These are phyloP conservation scores for Nymphalis urticae DNA, from an alignment of 2,888 invertebrate genomes.

Conservation along the genomic window DNA sequence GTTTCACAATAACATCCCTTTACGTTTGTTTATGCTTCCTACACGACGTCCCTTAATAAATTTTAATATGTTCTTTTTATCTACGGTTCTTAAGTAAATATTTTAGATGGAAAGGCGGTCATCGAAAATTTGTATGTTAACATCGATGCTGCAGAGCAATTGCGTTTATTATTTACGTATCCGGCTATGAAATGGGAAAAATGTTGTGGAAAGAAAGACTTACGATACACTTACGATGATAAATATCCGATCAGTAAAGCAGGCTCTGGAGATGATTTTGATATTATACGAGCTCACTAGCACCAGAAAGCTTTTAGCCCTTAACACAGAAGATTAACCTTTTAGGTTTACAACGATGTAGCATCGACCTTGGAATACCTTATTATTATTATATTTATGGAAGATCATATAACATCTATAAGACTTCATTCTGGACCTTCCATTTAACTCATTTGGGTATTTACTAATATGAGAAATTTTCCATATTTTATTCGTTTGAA, in stretches of 20 bases:
- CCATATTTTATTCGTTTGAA: too few relatives aligned
- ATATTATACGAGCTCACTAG: too few relatives aligned
- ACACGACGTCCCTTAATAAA: slow-evolving; percentile 59
- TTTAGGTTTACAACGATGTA: too few relatives aligned
- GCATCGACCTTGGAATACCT: too few relatives aligned
- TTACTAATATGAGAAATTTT: too few relatives aligned
- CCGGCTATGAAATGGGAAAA: neutral
- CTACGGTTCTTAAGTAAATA: slow-evolving; percentile 40
- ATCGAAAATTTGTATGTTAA: slow-evolving; percentile 10
- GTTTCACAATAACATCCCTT: slow-evolving; percentile 65
- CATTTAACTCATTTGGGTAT: too few relatives aligned
- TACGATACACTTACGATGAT: neutral
- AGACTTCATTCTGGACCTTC: too few relatives aligned
- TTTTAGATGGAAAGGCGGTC: slow-evolving; percentile 34
- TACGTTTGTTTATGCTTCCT: slow-evolving; percentile 52
- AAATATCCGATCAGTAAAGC: slow-evolving; percentile 6
- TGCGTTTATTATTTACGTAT: neutral
- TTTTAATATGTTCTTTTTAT: slow-evolving; percentile 65
- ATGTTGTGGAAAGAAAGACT: neutral
- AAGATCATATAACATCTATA: too few relatives aligned
- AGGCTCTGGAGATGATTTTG: neutral
- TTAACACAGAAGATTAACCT: neutral
- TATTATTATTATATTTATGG: too few relatives aligned
- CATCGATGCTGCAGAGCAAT: neutral
- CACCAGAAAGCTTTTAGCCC: too few relatives aligned